Percentiles rank a stretch among this genome's conserved stretches.
Evolutionary conservation across 2,113 vertebrate genomes (phyloP).

Genomic region (Tragulus kanchil): DNA sequence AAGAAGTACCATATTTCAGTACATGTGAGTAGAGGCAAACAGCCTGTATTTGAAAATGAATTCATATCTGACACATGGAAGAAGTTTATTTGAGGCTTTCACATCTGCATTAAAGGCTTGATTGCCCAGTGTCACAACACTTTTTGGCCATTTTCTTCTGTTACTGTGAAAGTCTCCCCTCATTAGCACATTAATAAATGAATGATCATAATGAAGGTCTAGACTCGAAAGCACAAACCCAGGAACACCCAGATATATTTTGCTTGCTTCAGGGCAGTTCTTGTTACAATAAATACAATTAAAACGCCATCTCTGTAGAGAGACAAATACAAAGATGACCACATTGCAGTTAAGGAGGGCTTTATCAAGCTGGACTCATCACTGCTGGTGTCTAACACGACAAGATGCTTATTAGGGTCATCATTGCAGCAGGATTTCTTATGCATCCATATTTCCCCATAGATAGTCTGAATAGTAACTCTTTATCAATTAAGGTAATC

Average conservation of each 20-base stretch:
- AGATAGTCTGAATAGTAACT: neutral
- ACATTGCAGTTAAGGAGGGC: neutral
- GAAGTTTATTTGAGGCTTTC: conserved; percentile 21
- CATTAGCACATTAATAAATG: conserved; percentile 68
- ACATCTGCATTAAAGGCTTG: conserved; percentile 49
- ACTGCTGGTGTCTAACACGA: neutral
- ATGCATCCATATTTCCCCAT: neutral
- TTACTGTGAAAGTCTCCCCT: conserved; percentile 64
- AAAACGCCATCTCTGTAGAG: conserved; percentile 19
- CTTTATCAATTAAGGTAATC: conserved; percentile 46
- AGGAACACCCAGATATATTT: conserved; percentile 62
- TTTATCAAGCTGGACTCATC: neutral
- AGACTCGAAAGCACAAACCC: conserved; percentile 61
- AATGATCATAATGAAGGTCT: conserved; percentile 67
- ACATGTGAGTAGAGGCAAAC: conserved; percentile 26
- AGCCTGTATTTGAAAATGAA: conserved; percentile 36
- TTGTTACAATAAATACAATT: conserved; percentile 53
- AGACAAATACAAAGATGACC: neutral
- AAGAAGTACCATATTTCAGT: conserved; percentile 68
- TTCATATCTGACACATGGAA: conserved; percentile 52
- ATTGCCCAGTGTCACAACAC: conserved; percentile 31
- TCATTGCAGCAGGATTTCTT: neutral
- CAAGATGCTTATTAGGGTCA: neutral
- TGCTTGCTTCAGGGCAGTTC: conserved; percentile 40
- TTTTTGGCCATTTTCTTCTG: conserved; percentile 42